A percentile compares a stretch with the other conserved stretches of the same genome.
Conservation (phyloP, 2,113 vertebrate genomes). For the Embiotoca jacksoni region DNA sequence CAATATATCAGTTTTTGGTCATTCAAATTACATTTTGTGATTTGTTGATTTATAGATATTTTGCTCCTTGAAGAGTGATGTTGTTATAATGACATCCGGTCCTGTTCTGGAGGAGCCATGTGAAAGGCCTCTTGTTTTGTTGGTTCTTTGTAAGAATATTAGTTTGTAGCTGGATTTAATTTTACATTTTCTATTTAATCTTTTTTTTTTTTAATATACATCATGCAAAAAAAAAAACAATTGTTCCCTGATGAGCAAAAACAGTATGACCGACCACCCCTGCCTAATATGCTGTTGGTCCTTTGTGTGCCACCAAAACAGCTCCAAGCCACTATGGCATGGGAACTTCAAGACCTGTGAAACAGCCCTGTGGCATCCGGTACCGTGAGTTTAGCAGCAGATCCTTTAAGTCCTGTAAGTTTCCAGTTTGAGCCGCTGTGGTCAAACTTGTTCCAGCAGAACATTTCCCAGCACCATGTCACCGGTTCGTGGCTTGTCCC, state of each 20-base stretch:
- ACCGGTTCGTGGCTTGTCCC: neutral
- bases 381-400: neutral
- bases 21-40: neutral
- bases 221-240: neutral
- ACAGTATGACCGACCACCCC: neutral
- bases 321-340: neutral
- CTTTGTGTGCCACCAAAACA: neutral
- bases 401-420: neutral
- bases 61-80: neutral
- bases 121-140: neutral
- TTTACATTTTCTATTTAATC: neutral
- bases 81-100: neutral
- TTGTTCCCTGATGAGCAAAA: neutral
- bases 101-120: neutral
- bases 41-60: neutral
- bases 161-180: neutral
- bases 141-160: neutral
- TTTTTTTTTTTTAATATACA: neutral
- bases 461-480: neutral
- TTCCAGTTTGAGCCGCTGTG: neutral
- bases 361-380: neutral
- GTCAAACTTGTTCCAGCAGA: neutral
- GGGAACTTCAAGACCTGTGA: neutral
- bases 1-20: conserved; percentile 4
- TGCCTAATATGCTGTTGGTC: neutral